Evolutionary conservation across 2,888 invertebrate species (phyloP).

Genomic region (Smittia aterrima): DNA sequence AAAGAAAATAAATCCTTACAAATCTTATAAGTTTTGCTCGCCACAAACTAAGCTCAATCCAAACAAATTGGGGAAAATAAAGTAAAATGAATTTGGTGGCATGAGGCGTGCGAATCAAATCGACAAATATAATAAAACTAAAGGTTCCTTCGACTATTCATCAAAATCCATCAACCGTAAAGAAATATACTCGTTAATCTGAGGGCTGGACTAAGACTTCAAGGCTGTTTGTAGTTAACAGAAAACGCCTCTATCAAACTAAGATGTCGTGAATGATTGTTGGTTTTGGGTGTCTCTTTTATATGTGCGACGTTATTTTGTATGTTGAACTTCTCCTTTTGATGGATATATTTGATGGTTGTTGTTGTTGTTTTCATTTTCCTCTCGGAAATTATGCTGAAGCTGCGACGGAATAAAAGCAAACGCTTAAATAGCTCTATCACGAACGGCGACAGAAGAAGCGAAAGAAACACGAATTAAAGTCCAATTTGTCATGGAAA

Average conservation of each 20-base stretch:
- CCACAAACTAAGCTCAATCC: too few species aligned
- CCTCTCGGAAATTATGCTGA: not conserved
- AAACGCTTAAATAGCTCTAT: not conserved
- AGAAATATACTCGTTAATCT: constrained; percentile 20
- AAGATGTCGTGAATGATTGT: not conserved
- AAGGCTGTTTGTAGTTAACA: not conserved
- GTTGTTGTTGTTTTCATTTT: not conserved
- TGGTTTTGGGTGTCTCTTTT: not conserved
- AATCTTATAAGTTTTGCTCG: too few species aligned
- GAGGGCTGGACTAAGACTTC: not conserved
- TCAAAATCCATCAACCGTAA: constrained; percentile 30
- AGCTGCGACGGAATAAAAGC: not conserved
- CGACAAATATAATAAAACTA: not conserved
- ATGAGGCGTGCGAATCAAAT: not conserved
- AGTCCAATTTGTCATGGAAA: constrained; percentile 27
- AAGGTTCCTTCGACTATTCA: not conserved
- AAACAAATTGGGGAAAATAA: too few species aligned
- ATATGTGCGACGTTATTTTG: not conserved
- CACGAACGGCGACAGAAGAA: not conserved
- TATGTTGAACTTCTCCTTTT: not conserved
- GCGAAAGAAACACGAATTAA: constrained; percentile 18
- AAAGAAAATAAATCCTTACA: too few species aligned
- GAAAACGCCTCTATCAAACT: not conserved
- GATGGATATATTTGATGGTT: not conserved
- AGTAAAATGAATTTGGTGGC: not conserved